phyloP scores from a whole-genome alignment of 1,140 invertebrate genomes.

The Drosophila parabipectinata region DNA sequence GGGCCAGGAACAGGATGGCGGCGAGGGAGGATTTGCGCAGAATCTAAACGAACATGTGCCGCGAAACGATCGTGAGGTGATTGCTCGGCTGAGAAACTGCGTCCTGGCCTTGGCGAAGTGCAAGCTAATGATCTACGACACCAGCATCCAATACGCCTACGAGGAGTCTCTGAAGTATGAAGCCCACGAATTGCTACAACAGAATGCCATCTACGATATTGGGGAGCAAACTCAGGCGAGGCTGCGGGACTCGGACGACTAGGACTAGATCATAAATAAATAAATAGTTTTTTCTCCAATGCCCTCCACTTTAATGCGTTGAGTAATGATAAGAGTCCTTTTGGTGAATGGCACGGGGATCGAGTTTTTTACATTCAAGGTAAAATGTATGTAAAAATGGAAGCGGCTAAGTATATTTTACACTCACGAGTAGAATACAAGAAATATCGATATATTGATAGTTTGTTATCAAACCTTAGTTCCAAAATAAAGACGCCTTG shows the following conservation, averaged over 20 bases:
- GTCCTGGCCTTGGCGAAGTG: constrained; percentile 93
- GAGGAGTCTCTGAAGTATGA: constrained; percentile 94
- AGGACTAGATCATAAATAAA: constrained; percentile 28
- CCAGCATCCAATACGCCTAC: constrained; percentile 95
- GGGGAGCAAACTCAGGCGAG: constrained; percentile 88
- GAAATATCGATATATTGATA: constrained; percentile 5
- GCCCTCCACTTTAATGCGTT: no score
- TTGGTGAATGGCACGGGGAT: no score
- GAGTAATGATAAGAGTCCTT: no score
- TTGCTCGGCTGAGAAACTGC: constrained; percentile 95
- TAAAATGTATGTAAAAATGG: no score
- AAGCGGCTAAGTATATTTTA: no score
- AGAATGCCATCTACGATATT: constrained; percentile 92
- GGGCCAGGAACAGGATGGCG: constrained; percentile 87
- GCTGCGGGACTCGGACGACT: constrained; percentile 83
- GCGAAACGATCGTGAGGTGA: constrained; percentile 90
- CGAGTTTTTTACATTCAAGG: not conserved
- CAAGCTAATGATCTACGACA: constrained; percentile 96
- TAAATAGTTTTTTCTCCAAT: not conserved
- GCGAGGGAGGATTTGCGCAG: constrained; percentile 91
- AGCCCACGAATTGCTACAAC: constrained; percentile 91
- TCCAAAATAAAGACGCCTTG: constrained; percentile 35
- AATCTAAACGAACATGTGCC: constrained; percentile 90
- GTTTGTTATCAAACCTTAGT: constrained; percentile 11
- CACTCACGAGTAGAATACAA: no score